Evolutionary conservation across 2,113 vertebrate genomes (phyloP), one percentile per base, ranked within the genome.

Genomic region (Pangasianodon hypophthalmus): DNA sequence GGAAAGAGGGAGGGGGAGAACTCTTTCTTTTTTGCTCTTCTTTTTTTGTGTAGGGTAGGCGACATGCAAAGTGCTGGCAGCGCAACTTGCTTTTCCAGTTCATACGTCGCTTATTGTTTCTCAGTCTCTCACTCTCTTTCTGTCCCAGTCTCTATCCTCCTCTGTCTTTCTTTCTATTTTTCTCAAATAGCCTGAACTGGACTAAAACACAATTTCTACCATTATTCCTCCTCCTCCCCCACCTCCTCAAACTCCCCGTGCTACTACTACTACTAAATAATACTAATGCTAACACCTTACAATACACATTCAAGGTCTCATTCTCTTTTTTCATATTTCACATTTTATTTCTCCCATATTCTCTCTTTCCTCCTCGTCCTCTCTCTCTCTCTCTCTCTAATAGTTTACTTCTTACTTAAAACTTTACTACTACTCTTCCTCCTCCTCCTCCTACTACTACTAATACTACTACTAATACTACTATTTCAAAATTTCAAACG

Each of bases 31-130:
- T 84, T 73, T 16, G 60, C 29, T 48, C 82, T 88, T 69, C 14
- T 50, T 56, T 75, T 87, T 62, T 67, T 56, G 29, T 7, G 24
- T 48, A 41, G 60, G 52, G 41, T 56, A 91, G 32, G n/a, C 41
- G 46, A 71, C 58, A 80, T 89, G 71, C 85, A 85, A 91, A 90
- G 89, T 62, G 86, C 89, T 94, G 94, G 94, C 94, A 92, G 19
- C 0, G 2, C 37, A 89, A 94, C 91, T 52, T 6, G 90, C 56
- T 89, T 88, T 91, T 92, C 94, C 90, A 89, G 92, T 94, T 94
- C 90, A 67, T 73, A 6, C 13, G 14, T 84, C 21, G 67, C 58
- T 62, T 18, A 29, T 41, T 69, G 62, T 84, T 29, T 69, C 48
- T 90, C n/a, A 41, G 18, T 89, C 24, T 83, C 58, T 85, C 60